Percentiles rank a stretch among this genome's conserved stretches.
Evolutionary conservation across 1,140 invertebrate genomes (phyloP).

Genomic region (Drosophila ogumai): DNA sequence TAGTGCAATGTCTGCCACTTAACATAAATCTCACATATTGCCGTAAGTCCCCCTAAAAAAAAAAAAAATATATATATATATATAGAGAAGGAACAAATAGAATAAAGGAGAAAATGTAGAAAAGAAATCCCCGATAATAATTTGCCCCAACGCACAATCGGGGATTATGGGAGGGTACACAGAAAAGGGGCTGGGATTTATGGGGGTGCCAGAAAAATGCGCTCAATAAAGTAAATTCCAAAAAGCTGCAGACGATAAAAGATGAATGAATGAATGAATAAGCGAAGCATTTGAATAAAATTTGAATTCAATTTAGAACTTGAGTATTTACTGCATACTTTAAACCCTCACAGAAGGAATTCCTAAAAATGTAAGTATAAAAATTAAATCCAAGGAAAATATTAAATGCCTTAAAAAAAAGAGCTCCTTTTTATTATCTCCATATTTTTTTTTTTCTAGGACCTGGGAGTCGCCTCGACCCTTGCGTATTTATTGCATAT

Average conservation of each 20-base stretch:
- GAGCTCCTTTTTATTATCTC: neutral
- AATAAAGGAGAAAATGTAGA: conserved; percentile 9
- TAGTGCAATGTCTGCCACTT: conserved; percentile 58
- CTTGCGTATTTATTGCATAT: too few relatives aligned
- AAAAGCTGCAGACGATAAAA: conserved; percentile 30
- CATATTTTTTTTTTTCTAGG: neutral
- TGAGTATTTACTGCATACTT: conserved; percentile 5
- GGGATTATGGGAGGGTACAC: conserved; percentile 46
- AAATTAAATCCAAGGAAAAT: too few relatives aligned
- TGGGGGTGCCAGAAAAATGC: conserved; percentile 22
- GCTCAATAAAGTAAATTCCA: conserved; percentile 40
- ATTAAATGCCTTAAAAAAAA: too few relatives aligned
- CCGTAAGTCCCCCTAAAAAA: conserved; percentile 27
- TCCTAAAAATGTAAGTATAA: too few relatives aligned
- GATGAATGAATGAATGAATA: conserved; percentile 66
- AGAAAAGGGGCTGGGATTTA: neutral
- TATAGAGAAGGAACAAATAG: conserved; percentile 3
- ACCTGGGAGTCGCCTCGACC: too few relatives aligned
- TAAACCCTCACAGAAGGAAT: neutral
- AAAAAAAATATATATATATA: neutral
- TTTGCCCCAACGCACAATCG: conserved; percentile 63
- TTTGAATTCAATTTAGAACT: conserved; percentile 45
- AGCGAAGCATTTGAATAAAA: conserved; percentile 62
- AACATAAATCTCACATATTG: conserved; percentile 66
- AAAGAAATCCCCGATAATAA: conserved; percentile 57